A percentile compares a stretch with the other conserved stretches of the same genome.
Conservation (phyloP, 2,888 invertebrate genomes). For the Lycia hirtaria region DNA sequence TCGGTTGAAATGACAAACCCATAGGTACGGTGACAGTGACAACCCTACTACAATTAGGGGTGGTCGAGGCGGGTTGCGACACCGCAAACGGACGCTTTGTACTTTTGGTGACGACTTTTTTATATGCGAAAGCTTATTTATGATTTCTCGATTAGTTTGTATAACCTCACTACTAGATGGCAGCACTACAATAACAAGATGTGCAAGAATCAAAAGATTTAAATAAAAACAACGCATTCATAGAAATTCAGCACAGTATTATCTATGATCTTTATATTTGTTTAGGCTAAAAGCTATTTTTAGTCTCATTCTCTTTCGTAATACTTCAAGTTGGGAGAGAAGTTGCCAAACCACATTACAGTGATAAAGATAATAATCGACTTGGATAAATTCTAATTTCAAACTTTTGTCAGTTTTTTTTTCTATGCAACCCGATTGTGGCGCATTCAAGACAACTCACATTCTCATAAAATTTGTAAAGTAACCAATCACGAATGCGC, state of each 20-base stretch:
- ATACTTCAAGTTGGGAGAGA: background rate
- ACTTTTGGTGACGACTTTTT: slow-evolving; percentile 21
- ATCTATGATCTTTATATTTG: background rate
- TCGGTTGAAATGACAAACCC: background rate
- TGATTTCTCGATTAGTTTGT: background rate
- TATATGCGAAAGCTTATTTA: slow-evolving; percentile 6
- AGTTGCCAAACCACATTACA: background rate
- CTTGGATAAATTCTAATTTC: background rate
- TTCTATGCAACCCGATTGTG: too few relatives aligned
- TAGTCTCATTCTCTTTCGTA: background rate
- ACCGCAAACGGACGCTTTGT: slow-evolving; percentile 21
- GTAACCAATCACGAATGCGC: too few relatives aligned
- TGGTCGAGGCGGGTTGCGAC: slow-evolving; percentile 16
- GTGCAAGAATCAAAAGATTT: background rate
- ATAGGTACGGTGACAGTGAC: background rate
- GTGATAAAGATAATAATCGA: too few relatives aligned
- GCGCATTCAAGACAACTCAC: too few relatives aligned
- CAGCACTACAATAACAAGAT: background rate
- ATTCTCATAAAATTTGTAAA: too few relatives aligned
- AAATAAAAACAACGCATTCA: background rate
- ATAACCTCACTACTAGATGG: background rate
- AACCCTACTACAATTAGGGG: slow-evolving; percentile 13
- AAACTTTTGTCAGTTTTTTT: background rate
- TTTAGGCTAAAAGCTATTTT: background rate
- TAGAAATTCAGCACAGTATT: background rate